These are phyloP conservation scores for Andrena chrysosceles DNA, from an alignment of 2,888 invertebrate genomes.

Conservation along the genomic window DNA sequence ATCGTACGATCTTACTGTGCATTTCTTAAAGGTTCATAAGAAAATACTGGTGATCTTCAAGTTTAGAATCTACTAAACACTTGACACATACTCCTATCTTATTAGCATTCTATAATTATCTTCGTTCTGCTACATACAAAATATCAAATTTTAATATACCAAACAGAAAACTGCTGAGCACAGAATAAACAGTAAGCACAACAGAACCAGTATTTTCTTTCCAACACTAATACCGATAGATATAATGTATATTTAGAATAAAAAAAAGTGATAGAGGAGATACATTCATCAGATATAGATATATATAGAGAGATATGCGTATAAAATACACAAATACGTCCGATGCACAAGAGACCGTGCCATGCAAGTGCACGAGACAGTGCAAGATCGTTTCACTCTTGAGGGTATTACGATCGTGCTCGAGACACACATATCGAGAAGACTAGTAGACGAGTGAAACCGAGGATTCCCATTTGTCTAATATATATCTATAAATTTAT, in stretches of 20 bases:
- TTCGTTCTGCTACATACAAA: not conserved
- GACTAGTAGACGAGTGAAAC: conserved; percentile 34
- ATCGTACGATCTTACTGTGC: conserved; percentile 21
- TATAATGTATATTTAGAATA: conserved; percentile 30
- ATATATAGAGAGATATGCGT: conserved; percentile 29
- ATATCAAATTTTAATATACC: too few species aligned
- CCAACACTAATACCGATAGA: conserved; percentile 17
- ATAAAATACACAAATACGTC: conserved; percentile 52
- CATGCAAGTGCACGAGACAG: conserved; percentile 76
- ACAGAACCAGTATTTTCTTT: conserved; percentile 29
- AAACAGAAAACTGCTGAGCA: not conserved
- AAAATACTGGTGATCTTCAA: conserved; percentile 20
- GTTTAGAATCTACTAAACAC: not conserved
- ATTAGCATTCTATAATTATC: not conserved
- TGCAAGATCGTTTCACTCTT: conserved; percentile 66
- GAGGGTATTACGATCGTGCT: conserved; percentile 58
- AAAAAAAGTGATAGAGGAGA: conserved; percentile 9
- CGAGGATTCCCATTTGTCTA: conserved; percentile 32
- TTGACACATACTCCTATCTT: not conserved
- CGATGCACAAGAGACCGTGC: conserved; percentile 69
- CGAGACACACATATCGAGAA: conserved; percentile 30
- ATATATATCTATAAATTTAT: conserved; percentile 17
- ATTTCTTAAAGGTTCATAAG: conserved; percentile 13
- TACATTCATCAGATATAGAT: conserved; percentile 48
- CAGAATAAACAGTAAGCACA: not conserved